Evolutionary conservation across 2,888 invertebrate genomes (phyloP), one percentile per base, ranked within the genome.

Genomic region (Encarsia formosa): DNA sequence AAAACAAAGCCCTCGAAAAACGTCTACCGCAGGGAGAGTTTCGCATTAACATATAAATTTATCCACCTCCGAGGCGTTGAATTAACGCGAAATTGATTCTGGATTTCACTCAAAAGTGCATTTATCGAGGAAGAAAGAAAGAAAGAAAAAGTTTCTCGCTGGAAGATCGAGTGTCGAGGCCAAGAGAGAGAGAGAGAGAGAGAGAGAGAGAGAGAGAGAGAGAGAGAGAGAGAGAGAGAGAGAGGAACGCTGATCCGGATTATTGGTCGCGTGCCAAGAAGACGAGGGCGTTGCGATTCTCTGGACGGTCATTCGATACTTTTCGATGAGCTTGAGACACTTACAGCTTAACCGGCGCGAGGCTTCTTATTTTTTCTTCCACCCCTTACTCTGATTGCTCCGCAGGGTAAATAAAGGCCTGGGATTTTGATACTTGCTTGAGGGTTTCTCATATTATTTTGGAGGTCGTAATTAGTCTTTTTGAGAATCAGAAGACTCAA

Each of bases 181-280:
- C 43, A 48, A 48, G 49, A 37, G n/a, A n/a, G n/a, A n/a, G n/a
- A n/a, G n/a, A n/a, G n/a, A n/a, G 37, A 5, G 19, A 37, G 16
- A 13, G 35, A 37, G 23, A 20, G 46, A 26, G 46, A 13, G 31
- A 20, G 42, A 48, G 42, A 24, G 20, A 23, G 45, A 40, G 40
- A 49, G 37, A 23, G 43, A 43, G 43, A 32, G 49, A 43, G 45
- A 54, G 50, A 42, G 49, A 47, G 43, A 50, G 54, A 47, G 54
- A 51, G 51, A 48, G 54, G 51, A 51, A 48, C 51, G 45, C 54
- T 55, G 54, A 55, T 55, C 50, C 51, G 23, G 54, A 51, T 55
- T 55, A 51, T 41, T 55, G 51, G 54, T 51, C 47, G 44, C 31
- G 43, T 45, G 54, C 54, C 54, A 55, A 55, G 51, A 45, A 47